A percentile compares a stretch with the other conserved stretches of the same genome.
Evolutionary conservation across 2,888 invertebrate genomes (phyloP).

Genomic region (Notocelia uddmanniana): DNA sequence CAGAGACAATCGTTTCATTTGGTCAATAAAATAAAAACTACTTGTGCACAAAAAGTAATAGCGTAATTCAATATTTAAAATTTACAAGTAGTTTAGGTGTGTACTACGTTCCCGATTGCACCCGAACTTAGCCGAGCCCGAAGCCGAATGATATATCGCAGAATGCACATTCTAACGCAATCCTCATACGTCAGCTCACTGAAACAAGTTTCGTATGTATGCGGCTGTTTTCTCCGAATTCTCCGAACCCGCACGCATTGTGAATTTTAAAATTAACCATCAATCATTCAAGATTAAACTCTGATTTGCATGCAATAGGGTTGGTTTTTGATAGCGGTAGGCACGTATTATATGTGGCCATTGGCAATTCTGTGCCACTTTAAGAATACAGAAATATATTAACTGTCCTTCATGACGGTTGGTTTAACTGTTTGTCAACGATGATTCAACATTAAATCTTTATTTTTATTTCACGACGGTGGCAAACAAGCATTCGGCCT

Average conservation of each 20-base stretch:
- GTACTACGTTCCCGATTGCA: no score
- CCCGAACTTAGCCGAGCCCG: no score
- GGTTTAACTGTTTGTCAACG: slow-evolving; percentile 3
- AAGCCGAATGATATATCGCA: background rate
- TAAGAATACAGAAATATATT: slow-evolving; percentile 30
- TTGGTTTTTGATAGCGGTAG: background rate
- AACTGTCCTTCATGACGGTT: slow-evolving; percentile 5
- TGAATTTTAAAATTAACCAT: slow-evolving; percentile 61
- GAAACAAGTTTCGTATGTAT: slow-evolving; percentile 51
- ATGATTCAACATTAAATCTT: background rate
- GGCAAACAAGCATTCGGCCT: no score
- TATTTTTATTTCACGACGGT: no score
- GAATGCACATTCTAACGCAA: slow-evolving; percentile 1
- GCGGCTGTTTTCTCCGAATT: slow-evolving; percentile 61
- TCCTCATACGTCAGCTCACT: slow-evolving; percentile 2
- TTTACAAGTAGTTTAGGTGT: no score
- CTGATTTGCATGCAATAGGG: background rate
- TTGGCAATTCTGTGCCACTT: slow-evolving; percentile 37
- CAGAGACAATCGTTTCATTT: no score
- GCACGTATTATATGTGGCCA: background rate
- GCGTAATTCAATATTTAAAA: no score
- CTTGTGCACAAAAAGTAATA: no score
- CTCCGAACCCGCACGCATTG: slow-evolving; percentile 64
- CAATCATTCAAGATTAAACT: background rate
- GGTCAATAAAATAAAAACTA: no score